Evolutionary conservation across 2,888 invertebrate species (phyloP), one percentile per base, ranked within the genome.

Genomic region (Watsonalla binaria): DNA sequence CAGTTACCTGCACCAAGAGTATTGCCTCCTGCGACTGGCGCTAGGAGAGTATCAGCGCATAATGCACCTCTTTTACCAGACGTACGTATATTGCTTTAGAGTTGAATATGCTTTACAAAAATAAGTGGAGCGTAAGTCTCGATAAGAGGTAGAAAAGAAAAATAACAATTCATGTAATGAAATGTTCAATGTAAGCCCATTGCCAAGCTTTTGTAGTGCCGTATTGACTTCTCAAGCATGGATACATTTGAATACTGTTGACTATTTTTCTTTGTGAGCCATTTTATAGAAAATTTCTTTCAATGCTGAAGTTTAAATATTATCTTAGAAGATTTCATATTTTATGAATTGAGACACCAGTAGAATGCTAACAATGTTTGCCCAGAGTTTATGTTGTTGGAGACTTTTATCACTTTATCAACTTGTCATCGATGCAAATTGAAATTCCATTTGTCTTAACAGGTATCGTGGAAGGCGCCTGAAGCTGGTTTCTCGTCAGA

Each of bases 401-500:
- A 42, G 42, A 5, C 5, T 42, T 42, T 42, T 11, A 11, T 42
- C 11, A 42, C 42, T 9, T 42, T 42, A 42, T 11, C 9, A 42
- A 7, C 11, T 2, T 42, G 42, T 42, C 5, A 11, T 42, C 11
- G 7, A 42, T 4, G 42, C 5, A 42, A 24, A 24, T 1, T 42
- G 0, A 5, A 11, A 11, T 48, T 14, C 8, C 34, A 2, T 13
- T 37, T 37, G 33, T 35, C 5, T 46, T 49, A 9, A 4, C 9
- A 90, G 90, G 90, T 89, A 11, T 90, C 90, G 6, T 90, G 90
- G 90, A 90, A 90, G 60, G 88, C 86, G 24, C 89, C 90, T 34
- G 89, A 90, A 71, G 82, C 86, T 1, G 84, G 82, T 0, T 87
- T 88, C 57, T 83, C 87, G 34, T 76, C 89, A 33, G 90, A 90